phyloP scores from a whole-genome alignment of 2,888 invertebrate species.

The Pheosia gnoma region DNA sequence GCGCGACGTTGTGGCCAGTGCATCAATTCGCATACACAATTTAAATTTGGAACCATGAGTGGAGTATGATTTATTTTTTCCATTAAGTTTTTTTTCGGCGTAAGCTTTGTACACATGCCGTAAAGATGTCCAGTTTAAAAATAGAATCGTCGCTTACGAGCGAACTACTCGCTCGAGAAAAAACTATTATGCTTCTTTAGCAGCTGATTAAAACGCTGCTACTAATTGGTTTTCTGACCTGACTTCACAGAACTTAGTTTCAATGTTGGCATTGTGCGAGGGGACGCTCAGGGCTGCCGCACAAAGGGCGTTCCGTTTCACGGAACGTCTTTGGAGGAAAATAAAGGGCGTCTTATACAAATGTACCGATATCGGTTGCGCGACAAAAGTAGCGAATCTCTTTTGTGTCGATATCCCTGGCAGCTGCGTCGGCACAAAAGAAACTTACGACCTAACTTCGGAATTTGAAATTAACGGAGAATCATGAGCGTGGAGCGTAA shows the following conservation, averaged over 20 bases:
- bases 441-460: conserved; percentile 65
- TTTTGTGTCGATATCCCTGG: conserved; percentile 70
- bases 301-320: conserved; percentile 76
- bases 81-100: conserved; percentile 49
- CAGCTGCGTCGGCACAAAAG: conserved; percentile 77
- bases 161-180: conserved; percentile 51
- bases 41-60: conserved; percentile 65
- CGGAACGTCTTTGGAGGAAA: conserved; percentile 66
- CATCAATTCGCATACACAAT: conserved; percentile 73
- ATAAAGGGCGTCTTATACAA: conserved; percentile 72
- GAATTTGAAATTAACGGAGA: conserved; percentile 77
- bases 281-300: conserved; percentile 53
- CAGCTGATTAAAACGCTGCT: conserved; percentile 59
- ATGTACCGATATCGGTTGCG: conserved; percentile 64
- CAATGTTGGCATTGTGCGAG: conserved; percentile 51
- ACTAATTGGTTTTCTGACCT: conserved; percentile 66
- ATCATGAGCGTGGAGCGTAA: conserved; percentile 72
- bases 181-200: conserved; percentile 53
- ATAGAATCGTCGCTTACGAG: conserved; percentile 50
- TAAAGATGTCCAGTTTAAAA: conserved; percentile 62
- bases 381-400: conserved; percentile 78
- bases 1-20: conserved; percentile 76
- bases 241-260: conserved; percentile 58
- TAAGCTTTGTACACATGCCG: conserved; percentile 60
- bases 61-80: conserved; percentile 74